Base-by-base conservation (phyloP, 30 jellyfish, hydroid and myxozoan species). In the Euphysa ruthae region DNA sequence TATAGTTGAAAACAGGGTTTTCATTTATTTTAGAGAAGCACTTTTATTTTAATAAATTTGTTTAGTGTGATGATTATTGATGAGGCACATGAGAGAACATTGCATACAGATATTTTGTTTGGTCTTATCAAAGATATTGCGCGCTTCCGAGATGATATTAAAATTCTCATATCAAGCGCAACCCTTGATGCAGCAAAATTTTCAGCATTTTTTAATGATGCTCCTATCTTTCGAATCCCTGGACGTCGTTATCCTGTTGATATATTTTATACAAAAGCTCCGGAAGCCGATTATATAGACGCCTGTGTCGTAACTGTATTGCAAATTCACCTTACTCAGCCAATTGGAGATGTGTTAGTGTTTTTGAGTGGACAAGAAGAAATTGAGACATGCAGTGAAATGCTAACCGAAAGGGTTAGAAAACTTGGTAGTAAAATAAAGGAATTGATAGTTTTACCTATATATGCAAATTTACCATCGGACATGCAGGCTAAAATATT, bases 241-340 rank as follows among this genome's bases (percentile, higher is more conserved):
- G 99, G 99, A 27, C 74, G 99, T 32, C 80, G 99, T 21, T 92
- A 63, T 30, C 99, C 99, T 16, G 99, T 92, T 4, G 99, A 92
- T 43, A 84, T 92, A 14, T 92, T 81, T 60, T 92, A 92, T 61
- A 92, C 99, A 27, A 92, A 92, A 55, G 95, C 99, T 43, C 99
- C 99, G 15, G 99, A 92, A 46, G 99, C 96, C 15, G 96, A 92
- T 54, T 92, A 92, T 64, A 62, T 92, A 0, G 99, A 92, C 64
- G 99, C 99, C 3, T 82, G 95, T 63, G 99, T 92, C 58, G 99
- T 92, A 4, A 92, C 96, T n/a, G 94, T 83, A 24, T 57, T 92
- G 12, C 99, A 92, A 62, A 92, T 92, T 38, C 99, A 92, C 49
- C 82, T 92, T 43, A 92, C 99, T 1, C 99, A 92, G 49, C 99